Evolutionary conservation across 2,797 vertebrate genomes (phyloP).

Genomic region (Xerus rutilus): DNA sequence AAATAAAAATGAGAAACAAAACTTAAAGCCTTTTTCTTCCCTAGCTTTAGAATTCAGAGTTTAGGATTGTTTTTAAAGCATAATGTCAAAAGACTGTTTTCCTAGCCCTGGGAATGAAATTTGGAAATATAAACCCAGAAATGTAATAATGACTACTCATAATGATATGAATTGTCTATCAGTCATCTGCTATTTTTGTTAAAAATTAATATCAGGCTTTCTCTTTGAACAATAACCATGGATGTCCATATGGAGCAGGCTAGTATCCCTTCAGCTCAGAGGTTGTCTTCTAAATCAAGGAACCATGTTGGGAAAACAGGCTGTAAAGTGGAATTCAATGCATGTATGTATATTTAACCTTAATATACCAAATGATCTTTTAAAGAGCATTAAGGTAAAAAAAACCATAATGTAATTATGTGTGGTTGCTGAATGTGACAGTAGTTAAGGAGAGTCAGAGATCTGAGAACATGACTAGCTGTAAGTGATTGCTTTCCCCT

Average conservation of each 20-base stretch:
- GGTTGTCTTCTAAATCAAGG: background rate
- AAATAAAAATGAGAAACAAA: constrained; percentile 24
- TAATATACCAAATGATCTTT: constrained; percentile 12
- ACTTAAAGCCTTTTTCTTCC: background rate
- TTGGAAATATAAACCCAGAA: constrained; percentile 52
- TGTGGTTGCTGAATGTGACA: background rate
- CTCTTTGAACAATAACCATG: background rate
- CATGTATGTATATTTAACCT: background rate
- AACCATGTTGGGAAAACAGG: constrained; percentile 19
- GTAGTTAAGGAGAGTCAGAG: background rate
- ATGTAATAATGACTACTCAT: constrained; percentile 6
- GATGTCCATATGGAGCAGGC: background rate
- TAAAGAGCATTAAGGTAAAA: constrained; percentile 16
- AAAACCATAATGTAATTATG: background rate
- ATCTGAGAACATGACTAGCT: background rate
- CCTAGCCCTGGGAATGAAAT: constrained; percentile 4
- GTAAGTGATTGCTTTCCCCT: background rate
- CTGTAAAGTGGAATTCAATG: background rate
- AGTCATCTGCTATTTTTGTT: constrained; percentile 1
- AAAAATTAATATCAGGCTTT: constrained; percentile 51
- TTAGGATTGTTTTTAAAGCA: constrained; percentile 4
- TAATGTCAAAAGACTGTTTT: constrained; percentile 5
- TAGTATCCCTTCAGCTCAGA: background rate
- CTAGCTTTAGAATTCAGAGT: constrained; percentile 3
- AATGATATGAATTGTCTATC: constrained; percentile 2